phyloP scores from a whole-genome alignment of 2,888 invertebrate genomes.

The Nephrotoma guestfalica region DNA sequence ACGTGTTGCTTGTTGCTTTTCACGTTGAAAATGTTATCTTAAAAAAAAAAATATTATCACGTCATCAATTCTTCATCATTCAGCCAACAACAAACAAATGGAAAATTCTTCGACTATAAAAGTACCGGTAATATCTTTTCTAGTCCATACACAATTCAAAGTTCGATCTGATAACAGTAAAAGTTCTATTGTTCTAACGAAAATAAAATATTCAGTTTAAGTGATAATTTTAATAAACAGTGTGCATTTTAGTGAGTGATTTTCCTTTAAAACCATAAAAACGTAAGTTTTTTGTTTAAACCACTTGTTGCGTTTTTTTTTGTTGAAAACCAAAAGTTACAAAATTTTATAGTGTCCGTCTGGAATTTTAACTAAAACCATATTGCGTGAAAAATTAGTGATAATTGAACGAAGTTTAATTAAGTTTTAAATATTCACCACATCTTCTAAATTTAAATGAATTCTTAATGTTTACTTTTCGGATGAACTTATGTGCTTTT shows the following conservation, averaged over 20 bases:
- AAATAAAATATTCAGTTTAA: not conserved
- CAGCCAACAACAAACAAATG: not conserved
- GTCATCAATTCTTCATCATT: not conserved
- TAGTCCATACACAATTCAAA: not conserved
- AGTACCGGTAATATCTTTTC: not conserved
- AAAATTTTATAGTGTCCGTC: not conserved
- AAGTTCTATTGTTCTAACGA: not conserved
- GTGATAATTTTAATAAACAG: not conserved
- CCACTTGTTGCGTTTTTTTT: not conserved
- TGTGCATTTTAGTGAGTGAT: not conserved
- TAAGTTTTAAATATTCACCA: not conserved
- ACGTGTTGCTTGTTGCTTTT: not conserved
- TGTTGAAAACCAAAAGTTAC: not conserved
- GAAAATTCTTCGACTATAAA: conserved; percentile 1
- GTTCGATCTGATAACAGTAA: not conserved
- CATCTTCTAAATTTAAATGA: not conserved
- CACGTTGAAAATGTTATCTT: not conserved
- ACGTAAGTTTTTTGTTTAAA: not conserved
- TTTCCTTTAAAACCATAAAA: not conserved
- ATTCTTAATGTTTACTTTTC: not conserved
- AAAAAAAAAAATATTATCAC: not conserved
- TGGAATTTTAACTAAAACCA: not conserved
- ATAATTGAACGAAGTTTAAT: not conserved
- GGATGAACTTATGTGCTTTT: not conserved
- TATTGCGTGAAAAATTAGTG: not conserved